These are phyloP conservation scores for Melitaea athalia DNA, from an alignment of 2,888 invertebrate genomes.

Conservation along the genomic window DNA sequence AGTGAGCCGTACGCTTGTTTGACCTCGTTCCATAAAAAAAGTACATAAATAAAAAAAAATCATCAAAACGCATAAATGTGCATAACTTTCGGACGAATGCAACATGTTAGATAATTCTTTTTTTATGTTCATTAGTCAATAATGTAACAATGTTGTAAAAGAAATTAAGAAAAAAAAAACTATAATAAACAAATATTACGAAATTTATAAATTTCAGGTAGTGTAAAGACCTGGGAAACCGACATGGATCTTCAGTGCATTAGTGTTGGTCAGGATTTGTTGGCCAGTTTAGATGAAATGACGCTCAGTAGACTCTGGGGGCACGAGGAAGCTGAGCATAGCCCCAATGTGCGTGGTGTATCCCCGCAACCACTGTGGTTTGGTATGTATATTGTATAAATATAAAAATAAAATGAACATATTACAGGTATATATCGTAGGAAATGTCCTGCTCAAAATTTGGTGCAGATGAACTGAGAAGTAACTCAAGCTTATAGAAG, in stretches of 20 bases:
- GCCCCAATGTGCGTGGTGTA: conserved; percentile 60
- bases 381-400: conserved; percentile 54
- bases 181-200: background rate
- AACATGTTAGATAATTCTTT: too few species aligned
- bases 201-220: conserved; percentile 52
- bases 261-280: conserved; percentile 83
- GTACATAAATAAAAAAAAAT: too few species aligned
- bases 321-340: conserved; percentile 64
- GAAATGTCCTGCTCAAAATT: too few species aligned
- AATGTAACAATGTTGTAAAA: too few species aligned
- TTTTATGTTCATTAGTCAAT: too few species aligned
- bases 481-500: too few species aligned
- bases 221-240: conserved; percentile 83
- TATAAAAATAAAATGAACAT: background rate
- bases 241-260: conserved; percentile 84
- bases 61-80: too few species aligned
- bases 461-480: too few species aligned
- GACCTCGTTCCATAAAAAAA: too few species aligned
- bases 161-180: too few species aligned
- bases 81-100: too few species aligned
- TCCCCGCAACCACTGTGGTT: conserved; percentile 73
- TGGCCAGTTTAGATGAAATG: conserved; percentile 79
- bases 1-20: too few species aligned
- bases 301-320: conserved; percentile 76
- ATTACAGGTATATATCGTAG: background rate